Base-by-base conservation (phyloP, 2,797 vertebrate genomes). In the Mus spretus region DNA sequence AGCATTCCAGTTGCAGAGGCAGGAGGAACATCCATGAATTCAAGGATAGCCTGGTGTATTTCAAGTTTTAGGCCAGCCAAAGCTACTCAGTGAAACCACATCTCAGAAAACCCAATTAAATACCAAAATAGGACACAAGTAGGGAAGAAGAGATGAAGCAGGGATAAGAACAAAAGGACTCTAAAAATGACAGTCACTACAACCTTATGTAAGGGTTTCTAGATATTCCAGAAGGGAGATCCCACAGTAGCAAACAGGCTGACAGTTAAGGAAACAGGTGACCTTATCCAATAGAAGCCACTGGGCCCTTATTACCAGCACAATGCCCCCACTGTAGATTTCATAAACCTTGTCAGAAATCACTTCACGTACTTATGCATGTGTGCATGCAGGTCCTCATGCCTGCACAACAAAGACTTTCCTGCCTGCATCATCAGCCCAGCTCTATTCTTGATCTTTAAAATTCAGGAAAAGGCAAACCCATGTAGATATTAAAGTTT, bases 401-500 rank as follows among this genome's bases (percentile, higher is more conserved):
- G 34, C n/a, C 24, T 81, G 55, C 34, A 59, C 79, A 81, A 10
- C 55, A 26, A 37, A 81, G 53, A 24, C 34, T 59, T 81, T 57
- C 37, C 59, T 28, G 57, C 31, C 61, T 47, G 9, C 24, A 63
- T 31, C 40, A 84, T 44, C 57, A 63, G n/a, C 17, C 12, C 37
- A 85, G 83, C 83, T 92, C 50, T 9, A 78, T 57, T 84, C 86
- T 72, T 91, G 59, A 88, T 93, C 88, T 34, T 83, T 86, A 95
- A 92, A n/a, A n/a, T 92, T 53, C 70, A 90, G 53, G 61, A 95
- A 96, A 95, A 88, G 85, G 40, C 20, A 89, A 82, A 55, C n/a
- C 63, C 0, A 34, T 53, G 24, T 24, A 95, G 61, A 95, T 22
- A 10, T 24, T 70, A 78, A 79, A 90, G 65, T 24, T 85, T 59